Evolutionary conservation across 1,140 invertebrate species (phyloP), one percentile per base, ranked within the genome.

Genomic region (Drosophila orena): DNA sequence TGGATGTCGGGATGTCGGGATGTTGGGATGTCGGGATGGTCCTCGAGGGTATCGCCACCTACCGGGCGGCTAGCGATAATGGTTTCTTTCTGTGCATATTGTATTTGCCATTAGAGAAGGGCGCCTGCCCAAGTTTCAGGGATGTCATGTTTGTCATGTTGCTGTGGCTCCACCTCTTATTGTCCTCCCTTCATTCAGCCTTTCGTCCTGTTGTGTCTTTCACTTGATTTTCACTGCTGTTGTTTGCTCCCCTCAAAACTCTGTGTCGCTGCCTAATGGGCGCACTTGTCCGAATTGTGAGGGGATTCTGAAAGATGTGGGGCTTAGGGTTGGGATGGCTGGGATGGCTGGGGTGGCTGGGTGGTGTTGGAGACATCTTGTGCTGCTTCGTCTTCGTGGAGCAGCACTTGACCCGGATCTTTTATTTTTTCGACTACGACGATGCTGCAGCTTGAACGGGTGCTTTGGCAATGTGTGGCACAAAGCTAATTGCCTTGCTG

Each of bases 181-280:
- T 38, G 14, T 50, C 20, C 40, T 40, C 17, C 30, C 15, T 35
- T 17, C 24, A 35, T 47, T 27, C 4, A 12, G 4, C 11, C 46
- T 24, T n/a, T 27, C 46, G 22, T 24, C 44, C 46, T 27, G 62
- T 38, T 57, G 53, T 55, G 35, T 57, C 40, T 50, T 54, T 49
- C 76, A 76, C 76, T 79, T 79, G 66, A 78, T 64, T 68, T 78
- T 64, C 54, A 56, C 38, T 55, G 46, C 46, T 15, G 1, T 43
- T 57, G 38, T 37, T 52, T 74, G 34, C 55, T n/a, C 6, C 11
- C 10, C 52, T 37, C 49, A 65, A 65, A 46, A 34, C 24, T 49
- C 72, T 73, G 84, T 77, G 77, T 69, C 77, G 65, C 68, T 86
- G 60, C 75, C 75, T 86, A 88, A 86, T 86, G 83, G 83, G 70